These are phyloP conservation scores for Apoderus coryli DNA, from an alignment of 2,888 invertebrate genomes.

Conservation along the genomic window DNA sequence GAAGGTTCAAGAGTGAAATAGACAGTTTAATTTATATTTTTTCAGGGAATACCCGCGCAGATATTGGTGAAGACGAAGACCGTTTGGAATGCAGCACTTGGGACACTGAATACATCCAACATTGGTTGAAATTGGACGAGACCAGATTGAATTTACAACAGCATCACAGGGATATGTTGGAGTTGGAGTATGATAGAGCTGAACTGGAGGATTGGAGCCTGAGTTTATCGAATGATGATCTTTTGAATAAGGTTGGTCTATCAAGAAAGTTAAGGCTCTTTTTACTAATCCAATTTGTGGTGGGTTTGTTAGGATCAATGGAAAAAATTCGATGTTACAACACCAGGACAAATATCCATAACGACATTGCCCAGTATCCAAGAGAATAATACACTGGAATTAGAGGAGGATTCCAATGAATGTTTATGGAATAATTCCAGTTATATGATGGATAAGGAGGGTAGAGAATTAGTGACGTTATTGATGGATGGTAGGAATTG, in stretches of 20 bases:
- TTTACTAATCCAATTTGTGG: slow-evolving; percentile 14
- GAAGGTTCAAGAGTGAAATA: too few species aligned
- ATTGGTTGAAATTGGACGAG: slow-evolving; percentile 60
- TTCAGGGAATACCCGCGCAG: too few species aligned
- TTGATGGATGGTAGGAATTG: slow-evolving; percentile 36
- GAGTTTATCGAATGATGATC: slow-evolving; percentile 55
- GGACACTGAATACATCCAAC: slow-evolving; percentile 61
- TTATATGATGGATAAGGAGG: slow-evolving; percentile 47
- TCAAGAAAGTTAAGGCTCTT: too few species aligned
- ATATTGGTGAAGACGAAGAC: slow-evolving; percentile 41
- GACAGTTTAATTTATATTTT: too few species aligned
- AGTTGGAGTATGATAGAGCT: slow-evolving; percentile 59
- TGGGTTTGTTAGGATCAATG: slow-evolving; percentile 34
- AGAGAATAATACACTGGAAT: slow-evolving; percentile 55
- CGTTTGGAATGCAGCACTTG: slow-evolving; percentile 44
- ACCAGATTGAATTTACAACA: slow-evolving; percentile 53
- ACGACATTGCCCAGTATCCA: slow-evolving; percentile 57
- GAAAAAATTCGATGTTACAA: slow-evolving; percentile 29
- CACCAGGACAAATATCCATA: slow-evolving; percentile 47
- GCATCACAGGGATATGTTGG: slow-evolving; percentile 51
- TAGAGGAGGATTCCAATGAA: slow-evolving; percentile 60
- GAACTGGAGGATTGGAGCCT: slow-evolving; percentile 70
- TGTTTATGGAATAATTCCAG: slow-evolving; percentile 64
- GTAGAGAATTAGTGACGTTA: slow-evolving; percentile 45
- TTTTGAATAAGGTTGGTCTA: too few species aligned